phyloP scores from a whole-genome alignment of 2,888 invertebrate genomes.

The Zaprionus bogoriensis region DNA sequence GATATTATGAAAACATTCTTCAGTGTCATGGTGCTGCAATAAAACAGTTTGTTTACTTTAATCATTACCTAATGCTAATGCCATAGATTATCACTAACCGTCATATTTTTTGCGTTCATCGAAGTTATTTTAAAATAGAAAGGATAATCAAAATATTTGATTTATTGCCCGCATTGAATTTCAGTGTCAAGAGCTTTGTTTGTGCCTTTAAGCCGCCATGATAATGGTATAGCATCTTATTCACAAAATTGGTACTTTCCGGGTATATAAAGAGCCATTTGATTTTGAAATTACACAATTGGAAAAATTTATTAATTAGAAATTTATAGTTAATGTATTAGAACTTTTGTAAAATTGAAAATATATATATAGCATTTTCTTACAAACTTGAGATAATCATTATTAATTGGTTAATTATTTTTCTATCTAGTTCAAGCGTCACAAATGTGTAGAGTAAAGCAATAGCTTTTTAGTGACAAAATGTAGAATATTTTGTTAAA shows the following conservation, averaged over 20 bases:
- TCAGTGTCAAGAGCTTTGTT: not conserved
- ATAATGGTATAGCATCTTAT: constrained; percentile 29
- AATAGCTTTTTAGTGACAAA: too few relatives aligned
- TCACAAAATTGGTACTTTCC: too few relatives aligned
- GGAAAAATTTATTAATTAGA: too few relatives aligned
- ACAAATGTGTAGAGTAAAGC: too few relatives aligned
- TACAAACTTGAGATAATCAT: too few relatives aligned
- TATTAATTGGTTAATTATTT: too few relatives aligned
- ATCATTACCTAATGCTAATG: not conserved
- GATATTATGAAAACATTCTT: constrained; percentile 74
- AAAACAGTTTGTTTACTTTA: constrained; percentile 1
- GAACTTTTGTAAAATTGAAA: too few relatives aligned
- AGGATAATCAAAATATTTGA: constrained; percentile 4
- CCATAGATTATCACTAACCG: constrained; percentile 20
- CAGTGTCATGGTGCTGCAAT: constrained; percentile 78
- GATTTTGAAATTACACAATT: constrained; percentile 1
- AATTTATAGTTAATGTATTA: too few relatives aligned
- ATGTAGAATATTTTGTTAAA: too few relatives aligned
- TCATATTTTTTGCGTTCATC: constrained; percentile 41
- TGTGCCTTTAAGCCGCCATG: constrained; percentile 4
- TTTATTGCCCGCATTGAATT: constrained; percentile 19
- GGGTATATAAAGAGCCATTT: constrained; percentile 21
- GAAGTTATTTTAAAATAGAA: not conserved
- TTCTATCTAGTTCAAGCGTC: too few relatives aligned
- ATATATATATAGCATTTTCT: too few relatives aligned